Percentiles rank a stretch among this genome's conserved stretches.
phyloP scores from a whole-genome alignment of 2,888 invertebrate genomes.

The Acrocyrtus sp. region DNA sequence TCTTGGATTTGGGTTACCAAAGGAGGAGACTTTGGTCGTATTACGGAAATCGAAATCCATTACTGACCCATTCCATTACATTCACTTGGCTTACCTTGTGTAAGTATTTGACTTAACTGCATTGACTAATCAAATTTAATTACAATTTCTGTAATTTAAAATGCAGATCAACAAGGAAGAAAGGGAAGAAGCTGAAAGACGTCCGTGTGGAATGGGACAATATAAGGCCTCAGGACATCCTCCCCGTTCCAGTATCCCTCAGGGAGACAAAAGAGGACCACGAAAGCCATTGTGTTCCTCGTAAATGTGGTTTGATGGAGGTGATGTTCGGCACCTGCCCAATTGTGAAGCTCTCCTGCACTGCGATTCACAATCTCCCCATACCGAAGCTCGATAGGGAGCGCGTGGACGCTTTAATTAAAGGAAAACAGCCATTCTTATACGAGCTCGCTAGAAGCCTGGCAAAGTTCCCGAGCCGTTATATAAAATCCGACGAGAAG shows the following conservation, averaged over 20 bases:
- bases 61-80: conserved; percentile 16
- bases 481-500: too few species aligned
- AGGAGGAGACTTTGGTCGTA: conserved; percentile 38
- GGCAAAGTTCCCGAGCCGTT: too few species aligned
- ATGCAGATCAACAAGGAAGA: neutral
- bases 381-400: conserved; percentile 4
- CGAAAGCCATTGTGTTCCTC: conserved; percentile 12
- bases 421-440: conserved; percentile 22
- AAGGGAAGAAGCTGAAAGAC: neutral
- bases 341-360: conserved; percentile 27
- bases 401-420: conserved; percentile 12
- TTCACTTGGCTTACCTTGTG: conserved; percentile 45
- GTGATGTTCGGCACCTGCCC: conserved; percentile 44
- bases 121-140: too few species aligned
- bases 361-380: neutral
- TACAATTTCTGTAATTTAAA: neutral
- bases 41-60: conserved; percentile 27
- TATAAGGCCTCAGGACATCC: conserved; percentile 16
- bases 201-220: conserved; percentile 34
- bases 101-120: conserved; percentile 8
- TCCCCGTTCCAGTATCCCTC: conserved; percentile 15
- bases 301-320: conserved; percentile 33
- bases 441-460: conserved; percentile 14
- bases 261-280: conserved; percentile 6
- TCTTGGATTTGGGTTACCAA: conserved; percentile 33